Evolutionary conservation across 2,888 invertebrate species (phyloP).

Genomic region (Mycalesis mineus): DNA sequence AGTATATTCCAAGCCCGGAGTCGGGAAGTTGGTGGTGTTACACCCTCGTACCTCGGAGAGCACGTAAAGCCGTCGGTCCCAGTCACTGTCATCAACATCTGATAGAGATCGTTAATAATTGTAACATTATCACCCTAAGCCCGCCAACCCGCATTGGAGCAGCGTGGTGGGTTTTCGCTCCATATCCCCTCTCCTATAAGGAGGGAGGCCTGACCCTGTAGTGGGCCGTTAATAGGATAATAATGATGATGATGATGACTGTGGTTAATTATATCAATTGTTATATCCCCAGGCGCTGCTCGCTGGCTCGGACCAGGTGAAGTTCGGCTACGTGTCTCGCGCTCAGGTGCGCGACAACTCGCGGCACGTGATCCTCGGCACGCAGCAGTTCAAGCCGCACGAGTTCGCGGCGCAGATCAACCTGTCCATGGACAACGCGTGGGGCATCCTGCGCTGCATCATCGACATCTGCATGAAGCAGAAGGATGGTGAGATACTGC

Average conservation of each 20-base stretch:
- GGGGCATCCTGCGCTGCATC: slow-evolving; percentile 98
- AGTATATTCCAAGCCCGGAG: too few species aligned
- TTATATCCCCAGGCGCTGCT: slow-evolving; percentile 82
- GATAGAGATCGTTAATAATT: too few species aligned
- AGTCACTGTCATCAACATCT: too few species aligned
- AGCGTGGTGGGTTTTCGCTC: too few species aligned
- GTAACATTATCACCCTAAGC: too few species aligned
- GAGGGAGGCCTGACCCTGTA: too few species aligned
- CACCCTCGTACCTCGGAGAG: too few species aligned
- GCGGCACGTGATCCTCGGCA: slow-evolving; percentile 97
- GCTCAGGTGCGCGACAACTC: slow-evolving; percentile 94
- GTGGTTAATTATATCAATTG: not conserved
- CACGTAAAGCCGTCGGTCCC: too few species aligned
- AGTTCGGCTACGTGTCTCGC: slow-evolving; percentile 99
- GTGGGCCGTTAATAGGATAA: too few species aligned
- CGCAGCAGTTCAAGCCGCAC: slow-evolving; percentile 98
- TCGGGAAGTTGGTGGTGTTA: too few species aligned
- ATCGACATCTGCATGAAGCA: slow-evolving; percentile 98
- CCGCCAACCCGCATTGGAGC: too few species aligned
- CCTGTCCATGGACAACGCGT: slow-evolving; percentile 99
- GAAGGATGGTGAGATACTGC: slow-evolving; percentile 86
- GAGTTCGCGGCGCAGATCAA: slow-evolving; percentile 99
- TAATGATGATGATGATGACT: not conserved
- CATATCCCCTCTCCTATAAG: too few species aligned
- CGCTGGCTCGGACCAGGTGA: slow-evolving; percentile 97